Evolutionary conservation across 1,140 invertebrate species (phyloP).

Genomic region (Drosophila yakuba): DNA sequence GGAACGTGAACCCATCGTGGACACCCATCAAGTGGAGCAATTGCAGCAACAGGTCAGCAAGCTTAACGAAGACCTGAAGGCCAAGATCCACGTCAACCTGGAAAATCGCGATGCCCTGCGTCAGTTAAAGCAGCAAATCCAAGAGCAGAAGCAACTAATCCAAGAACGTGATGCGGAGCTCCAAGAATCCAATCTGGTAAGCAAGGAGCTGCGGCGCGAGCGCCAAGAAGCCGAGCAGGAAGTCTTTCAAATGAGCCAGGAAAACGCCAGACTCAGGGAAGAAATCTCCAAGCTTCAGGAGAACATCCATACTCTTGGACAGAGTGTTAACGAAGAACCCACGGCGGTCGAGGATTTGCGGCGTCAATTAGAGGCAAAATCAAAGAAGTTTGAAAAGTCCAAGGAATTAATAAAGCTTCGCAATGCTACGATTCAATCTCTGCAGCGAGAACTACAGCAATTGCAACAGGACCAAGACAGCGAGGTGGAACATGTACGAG

Average conservation of each 20-base stretch:
- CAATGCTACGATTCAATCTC: conserved; percentile 73
- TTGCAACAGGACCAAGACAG: conserved; percentile 9
- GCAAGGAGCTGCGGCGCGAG: conserved; percentile 47
- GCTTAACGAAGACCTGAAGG: conserved; percentile 30
- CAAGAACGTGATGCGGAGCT: conserved; percentile 41
- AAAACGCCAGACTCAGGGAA: conserved; percentile 31
- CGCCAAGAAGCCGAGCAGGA: conserved; percentile 33
- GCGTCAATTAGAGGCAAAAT: conserved; percentile 55
- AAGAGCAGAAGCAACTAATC: conserved; percentile 34
- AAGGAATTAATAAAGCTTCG: conserved; percentile 79
- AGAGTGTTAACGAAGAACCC: conserved; percentile 15
- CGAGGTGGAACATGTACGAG: conserved; percentile 1
- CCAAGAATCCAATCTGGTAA: conserved; percentile 46
- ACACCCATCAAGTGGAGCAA: conserved; percentile 17
- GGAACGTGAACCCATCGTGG: background rate
- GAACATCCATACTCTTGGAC: background rate
- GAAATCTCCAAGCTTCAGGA: conserved; percentile 27
- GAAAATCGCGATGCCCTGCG: conserved; percentile 18
- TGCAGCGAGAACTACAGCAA: conserved; percentile 64
- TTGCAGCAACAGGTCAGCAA: conserved; percentile 28
- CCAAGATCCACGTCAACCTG: conserved; percentile 26
- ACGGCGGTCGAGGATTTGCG: conserved; percentile 51
- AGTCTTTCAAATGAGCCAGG: conserved; percentile 34
- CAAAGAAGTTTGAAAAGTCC: conserved; percentile 82
- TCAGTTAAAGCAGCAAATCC: conserved; percentile 31